These are phyloP conservation scores for Delphinus delphis DNA, from an alignment of 2,113 vertebrate species.

Conservation along the genomic window DNA sequence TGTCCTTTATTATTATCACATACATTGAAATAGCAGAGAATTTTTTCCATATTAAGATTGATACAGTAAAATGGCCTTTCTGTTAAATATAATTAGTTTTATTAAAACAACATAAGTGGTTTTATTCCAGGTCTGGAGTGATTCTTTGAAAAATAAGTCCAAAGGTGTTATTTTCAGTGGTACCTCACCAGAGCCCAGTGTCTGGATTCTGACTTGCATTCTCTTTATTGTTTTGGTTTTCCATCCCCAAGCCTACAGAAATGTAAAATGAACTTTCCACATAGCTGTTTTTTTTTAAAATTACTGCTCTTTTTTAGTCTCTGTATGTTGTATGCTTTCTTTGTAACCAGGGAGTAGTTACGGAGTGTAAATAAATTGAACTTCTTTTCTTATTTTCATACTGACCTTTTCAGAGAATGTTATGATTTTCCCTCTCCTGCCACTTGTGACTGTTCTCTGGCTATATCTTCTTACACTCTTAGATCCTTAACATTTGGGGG, in stretches of 20 bases:
- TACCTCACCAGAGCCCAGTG: not conserved
- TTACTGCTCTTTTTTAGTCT: not conserved
- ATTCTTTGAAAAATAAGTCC: not conserved
- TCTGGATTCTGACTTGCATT: not conserved
- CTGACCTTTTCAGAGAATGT: not conserved
- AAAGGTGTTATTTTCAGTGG: not conserved
- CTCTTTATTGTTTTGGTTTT: not conserved
- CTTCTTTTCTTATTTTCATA: not conserved
- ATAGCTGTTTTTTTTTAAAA: not conserved
- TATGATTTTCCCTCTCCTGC: not conserved
- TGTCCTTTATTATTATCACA: not conserved
- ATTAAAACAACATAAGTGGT: not conserved
- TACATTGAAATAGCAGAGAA: not conserved
- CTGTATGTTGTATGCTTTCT: not conserved
- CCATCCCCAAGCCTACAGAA: not conserved
- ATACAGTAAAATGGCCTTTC: not conserved
- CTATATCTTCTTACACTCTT: not conserved
- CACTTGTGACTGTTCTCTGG: not conserved
- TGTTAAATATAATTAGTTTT: not conserved
- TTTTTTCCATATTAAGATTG: not conserved
- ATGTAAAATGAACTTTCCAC: not conserved
- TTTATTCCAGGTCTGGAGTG: not conserved
- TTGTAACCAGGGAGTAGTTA: not conserved
- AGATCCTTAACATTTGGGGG: not conserved
- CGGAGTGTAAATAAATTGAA: not conserved